Evolutionary conservation across 2,113 vertebrate genomes (phyloP).

Genomic region (Lanius collurio): DNA sequence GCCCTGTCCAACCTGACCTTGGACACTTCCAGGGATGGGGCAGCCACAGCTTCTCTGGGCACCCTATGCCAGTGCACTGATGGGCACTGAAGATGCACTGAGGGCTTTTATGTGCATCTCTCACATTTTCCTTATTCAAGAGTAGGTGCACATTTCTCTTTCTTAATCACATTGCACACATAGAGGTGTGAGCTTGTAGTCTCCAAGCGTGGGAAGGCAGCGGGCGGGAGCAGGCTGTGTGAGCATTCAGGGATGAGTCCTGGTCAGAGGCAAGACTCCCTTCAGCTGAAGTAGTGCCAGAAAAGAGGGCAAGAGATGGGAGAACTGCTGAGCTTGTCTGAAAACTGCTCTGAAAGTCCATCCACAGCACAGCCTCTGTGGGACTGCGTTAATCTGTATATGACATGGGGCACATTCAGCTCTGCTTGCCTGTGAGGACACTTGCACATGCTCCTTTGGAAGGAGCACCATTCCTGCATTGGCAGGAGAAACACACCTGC

Average conservation of each 20-base stretch:
- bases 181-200: neutral
- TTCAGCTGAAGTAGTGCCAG: neutral
- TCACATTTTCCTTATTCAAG: neutral
- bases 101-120: neutral
- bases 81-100: neutral
- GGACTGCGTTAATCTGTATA: neutral
- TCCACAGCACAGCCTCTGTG: neutral
- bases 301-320: neutral
- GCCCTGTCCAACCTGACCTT: rapidly evolving
- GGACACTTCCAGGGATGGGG: neutral
- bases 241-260: neutral
- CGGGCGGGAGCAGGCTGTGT: neutral
- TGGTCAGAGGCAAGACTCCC: neutral
- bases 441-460: rapidly evolving
- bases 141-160: neutral
- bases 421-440: neutral
- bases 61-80: neutral
- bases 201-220: neutral
- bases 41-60: neutral
- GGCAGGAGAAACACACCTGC: neutral
- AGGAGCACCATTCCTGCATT: rapidly evolving
- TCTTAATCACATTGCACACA: no score
- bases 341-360: neutral
- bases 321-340: neutral
- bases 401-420: rapidly evolving